Percentiles rank a stretch among this genome's conserved stretches.
Evolutionary conservation across 2,888 invertebrate genomes (phyloP).

Genomic region (Zootermopsis nevadensis): DNA sequence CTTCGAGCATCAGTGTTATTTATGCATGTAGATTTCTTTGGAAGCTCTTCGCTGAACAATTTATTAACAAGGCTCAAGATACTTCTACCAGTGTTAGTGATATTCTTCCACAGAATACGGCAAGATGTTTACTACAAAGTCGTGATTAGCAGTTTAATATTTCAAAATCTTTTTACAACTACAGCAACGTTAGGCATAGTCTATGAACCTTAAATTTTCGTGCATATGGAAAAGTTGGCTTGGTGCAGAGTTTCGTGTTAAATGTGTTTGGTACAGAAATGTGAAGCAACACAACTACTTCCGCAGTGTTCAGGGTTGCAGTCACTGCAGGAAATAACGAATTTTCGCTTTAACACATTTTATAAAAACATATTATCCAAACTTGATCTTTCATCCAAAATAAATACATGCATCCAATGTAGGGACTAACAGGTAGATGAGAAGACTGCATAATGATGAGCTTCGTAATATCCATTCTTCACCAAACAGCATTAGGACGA

Average conservation of each 20-base stretch:
- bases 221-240: neutral
- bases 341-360: no score
- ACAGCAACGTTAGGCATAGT: neutral
- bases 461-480: no score
- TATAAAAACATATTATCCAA: no score
- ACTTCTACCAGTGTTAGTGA: neutral
- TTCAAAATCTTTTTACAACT: neutral
- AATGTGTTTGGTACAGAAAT: neutral
- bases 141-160: conserved; percentile 3
- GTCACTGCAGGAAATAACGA: neutral
- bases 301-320: neutral
- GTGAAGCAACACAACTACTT: neutral
- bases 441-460: no score
- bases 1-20: neutral
- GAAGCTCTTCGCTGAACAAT: neutral
- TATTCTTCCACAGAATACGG: neutral
- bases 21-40: neutral
- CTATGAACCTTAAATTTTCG: neutral
- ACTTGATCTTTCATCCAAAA: no score
- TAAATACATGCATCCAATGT: no score
- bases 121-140: neutral
- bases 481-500: no score
- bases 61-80: conserved; percentile 21
- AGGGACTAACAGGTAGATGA: no score
- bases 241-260: neutral